Base-by-base conservation (phyloP, 2,113 vertebrate genomes). In the Beaufortia kweichowensis region DNA sequence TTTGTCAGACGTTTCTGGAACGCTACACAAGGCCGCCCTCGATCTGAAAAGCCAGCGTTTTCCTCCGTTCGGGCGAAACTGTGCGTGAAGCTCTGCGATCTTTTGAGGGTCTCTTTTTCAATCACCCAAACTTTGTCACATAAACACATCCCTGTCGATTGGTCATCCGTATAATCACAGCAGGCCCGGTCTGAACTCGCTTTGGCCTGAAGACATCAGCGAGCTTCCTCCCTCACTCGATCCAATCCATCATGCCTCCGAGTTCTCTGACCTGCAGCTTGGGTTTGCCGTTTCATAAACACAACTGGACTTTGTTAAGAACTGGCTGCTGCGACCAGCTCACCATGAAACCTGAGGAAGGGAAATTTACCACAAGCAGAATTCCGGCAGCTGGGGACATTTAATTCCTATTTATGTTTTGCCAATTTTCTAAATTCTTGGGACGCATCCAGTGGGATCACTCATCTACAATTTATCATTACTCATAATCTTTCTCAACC, bases 291-390 rank as follows among this genome's bases (percentile, higher is more conserved):
- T 76, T 83, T 77, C 23, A 59, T 81, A 85, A 80, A 81, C 71
- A 74, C 75, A 76, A 87, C 82, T 84, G 81, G 84, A 83, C 83
- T 80, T 83, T 81, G 81, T 86, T 81, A 81, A 74, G 65, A 77
- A 41, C 79, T 84, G 81, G 82, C 81, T 24, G 10, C 39, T 70
- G 28, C 17, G 10, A 63, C 62, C 48, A 24, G 33, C 60, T 35
- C 35, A 19, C 33, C n/a, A 56, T 56, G 69, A 74, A 83, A 81
- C 28, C 56, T n/a, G 15, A 75, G 62, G 57, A 69, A 53, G 21
- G 79, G 41, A 75, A 77, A 46, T 80, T 78, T 21, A 66, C 26
- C 15, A 11, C 53, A 28, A 28, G 21, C 39, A 10, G 53, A 56
- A 56, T 80, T 68, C 63, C 77, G 43, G 77, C 78, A 79, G 74